These are phyloP conservation scores for Alectoris magna DNA, from an alignment of 2,797 vertebrate genomes.

Conservation along the genomic window DNA sequence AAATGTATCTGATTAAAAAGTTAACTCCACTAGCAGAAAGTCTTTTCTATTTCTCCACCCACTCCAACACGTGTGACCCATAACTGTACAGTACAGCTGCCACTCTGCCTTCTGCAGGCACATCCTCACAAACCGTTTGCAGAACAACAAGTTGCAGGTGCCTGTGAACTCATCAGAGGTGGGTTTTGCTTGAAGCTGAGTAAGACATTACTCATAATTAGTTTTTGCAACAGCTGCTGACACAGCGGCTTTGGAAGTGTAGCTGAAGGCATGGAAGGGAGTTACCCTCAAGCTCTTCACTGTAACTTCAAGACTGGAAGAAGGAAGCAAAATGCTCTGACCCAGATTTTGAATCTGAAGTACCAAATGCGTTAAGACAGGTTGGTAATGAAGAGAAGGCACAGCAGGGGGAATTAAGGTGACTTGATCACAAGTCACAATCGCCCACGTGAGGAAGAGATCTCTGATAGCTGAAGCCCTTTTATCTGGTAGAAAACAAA, in stretches of 20 bases:
- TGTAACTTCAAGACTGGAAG: background rate
- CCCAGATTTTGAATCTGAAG: constrained; percentile 13
- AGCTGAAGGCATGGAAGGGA: background rate
- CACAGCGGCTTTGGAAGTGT: background rate
- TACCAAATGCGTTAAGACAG: background rate
- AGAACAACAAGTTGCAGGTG: background rate
- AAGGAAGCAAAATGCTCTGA: background rate
- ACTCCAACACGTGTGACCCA: background rate
- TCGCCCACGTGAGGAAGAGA: background rate
- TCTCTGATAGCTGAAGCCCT: background rate
- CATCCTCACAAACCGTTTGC: background rate
- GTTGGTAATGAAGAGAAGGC: background rate
- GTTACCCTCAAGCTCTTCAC: background rate
- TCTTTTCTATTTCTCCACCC: background rate
- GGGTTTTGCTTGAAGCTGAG: background rate
- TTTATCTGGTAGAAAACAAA: background rate
- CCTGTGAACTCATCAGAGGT: background rate
- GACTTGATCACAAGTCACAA: background rate
- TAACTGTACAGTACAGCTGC: background rate
- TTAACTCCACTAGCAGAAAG: background rate
- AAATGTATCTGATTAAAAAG: background rate
- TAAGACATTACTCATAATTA: background rate
- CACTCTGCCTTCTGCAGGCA: background rate
- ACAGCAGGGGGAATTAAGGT: background rate
- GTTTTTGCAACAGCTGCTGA: background rate